These are phyloP conservation scores for Eolophus roseicapilla DNA, from an alignment of 2,113 vertebrate species.

Conservation along the genomic window DNA sequence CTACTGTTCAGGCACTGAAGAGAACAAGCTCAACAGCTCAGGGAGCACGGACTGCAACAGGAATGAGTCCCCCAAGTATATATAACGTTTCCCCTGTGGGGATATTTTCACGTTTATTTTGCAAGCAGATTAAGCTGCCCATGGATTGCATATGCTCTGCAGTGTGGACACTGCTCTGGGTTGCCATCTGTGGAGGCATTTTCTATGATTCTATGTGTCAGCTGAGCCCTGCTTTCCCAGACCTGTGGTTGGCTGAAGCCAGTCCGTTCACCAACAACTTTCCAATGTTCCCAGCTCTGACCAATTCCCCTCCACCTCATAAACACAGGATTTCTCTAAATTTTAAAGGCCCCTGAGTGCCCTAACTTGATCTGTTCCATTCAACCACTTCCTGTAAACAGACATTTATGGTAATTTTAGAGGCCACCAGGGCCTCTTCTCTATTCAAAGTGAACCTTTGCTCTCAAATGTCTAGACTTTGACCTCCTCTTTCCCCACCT, in stretches of 20 bases:
- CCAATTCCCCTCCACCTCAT: constrained; percentile 58
- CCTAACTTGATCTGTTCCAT: constrained; percentile 47
- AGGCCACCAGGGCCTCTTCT: constrained; percentile 28
- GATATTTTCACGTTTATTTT: constrained; percentile 23
- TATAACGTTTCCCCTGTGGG: background rate
- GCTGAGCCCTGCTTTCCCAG: constrained; percentile 4
- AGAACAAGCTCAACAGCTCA: constrained; percentile 27
- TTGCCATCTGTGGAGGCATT: background rate
- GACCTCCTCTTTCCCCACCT: constrained; percentile 7
- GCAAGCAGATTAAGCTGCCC: background rate
- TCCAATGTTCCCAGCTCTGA: constrained; percentile 31
- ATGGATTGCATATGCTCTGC: background rate
- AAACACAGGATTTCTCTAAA: constrained; percentile 53
- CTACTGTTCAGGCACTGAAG: background rate
- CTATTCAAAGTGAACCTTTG: constrained; percentile 49
- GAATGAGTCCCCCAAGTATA: background rate
- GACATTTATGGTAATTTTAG: constrained; percentile 67
- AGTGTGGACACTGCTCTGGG: background rate
- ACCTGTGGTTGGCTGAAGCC: background rate
- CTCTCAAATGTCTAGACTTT: constrained; percentile 27
- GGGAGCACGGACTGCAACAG: background rate
- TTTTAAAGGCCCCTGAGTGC: constrained; percentile 53
- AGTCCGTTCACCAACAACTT: background rate
- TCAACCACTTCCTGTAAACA: constrained; percentile 65
- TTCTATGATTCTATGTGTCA: too few relatives aligned